Base-by-base conservation (phyloP, 1,140 invertebrate genomes). In the Sycobia sp. region DNA sequence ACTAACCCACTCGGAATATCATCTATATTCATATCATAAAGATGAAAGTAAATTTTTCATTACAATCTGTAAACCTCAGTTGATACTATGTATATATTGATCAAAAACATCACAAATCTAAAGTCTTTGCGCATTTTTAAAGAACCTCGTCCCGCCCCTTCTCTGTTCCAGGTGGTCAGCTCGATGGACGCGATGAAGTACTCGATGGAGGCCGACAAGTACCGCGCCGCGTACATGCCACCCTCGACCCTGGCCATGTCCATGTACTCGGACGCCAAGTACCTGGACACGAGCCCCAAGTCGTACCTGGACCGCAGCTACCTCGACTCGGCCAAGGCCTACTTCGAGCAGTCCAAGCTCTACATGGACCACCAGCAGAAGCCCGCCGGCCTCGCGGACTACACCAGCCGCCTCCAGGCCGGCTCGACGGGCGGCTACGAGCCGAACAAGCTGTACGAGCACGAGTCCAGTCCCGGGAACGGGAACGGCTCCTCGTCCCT, bases 101-200 rank as follows among this genome's bases (percentile, higher is more conserved):
- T n/a, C n/a, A n/a, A n/a, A n/a, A n/a, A n/a, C n/a, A n/a, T n/a
- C n/a, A n/a, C n/a, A n/a, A n/a, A n/a, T n/a, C n/a, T n/a, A n/a
- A n/a, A n/a, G n/a, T n/a, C n/a, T n/a, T n/a, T n/a, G n/a, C n/a
- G n/a, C n/a, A n/a, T n/a, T n/a, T n/a, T n/a, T n/a, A n/a, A n/a
- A n/a, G n/a, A n/a, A n/a, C n/a, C n/a, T n/a, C n/a, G n/a, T n/a
- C n/a, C n/a, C n/a, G n/a, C n/a, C n/a, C n/a, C n/a, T n/a, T n/a
- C 3, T 32, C 5, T 39, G 51, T 64, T 57, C 3, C 47, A 64
- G 62, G 62, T 64, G 50, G 87, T 88, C 2, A 87, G 86, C 53
- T 86, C 89, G 46, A 90, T 91, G 88, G 90, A 91, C 69, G 86
- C 87, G 3, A 90, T 90, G 87, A 90, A 90, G 72, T 90, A 91